Conservation (phyloP, 1,140 invertebrate species). For the Ectropis grisescens region DNA sequence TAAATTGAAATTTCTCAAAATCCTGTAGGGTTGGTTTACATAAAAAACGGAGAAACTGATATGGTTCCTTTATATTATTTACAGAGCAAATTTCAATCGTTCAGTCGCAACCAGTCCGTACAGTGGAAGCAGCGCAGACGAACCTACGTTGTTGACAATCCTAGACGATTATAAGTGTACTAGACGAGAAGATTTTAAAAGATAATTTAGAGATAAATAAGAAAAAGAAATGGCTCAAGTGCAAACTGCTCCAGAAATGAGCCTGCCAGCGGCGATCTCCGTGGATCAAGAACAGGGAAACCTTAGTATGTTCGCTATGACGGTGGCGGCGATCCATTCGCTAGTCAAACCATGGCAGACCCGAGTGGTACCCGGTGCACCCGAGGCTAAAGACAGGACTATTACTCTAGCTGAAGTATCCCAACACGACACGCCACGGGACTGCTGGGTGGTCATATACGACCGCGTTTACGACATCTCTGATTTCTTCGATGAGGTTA, state of each 20-base stretch:
- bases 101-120: slow-evolving; percentile 7
- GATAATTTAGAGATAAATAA: slow-evolving; percentile 7
- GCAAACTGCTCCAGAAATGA: slow-evolving; percentile 40
- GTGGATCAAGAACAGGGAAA: slow-evolving; percentile 37
- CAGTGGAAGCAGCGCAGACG: not conserved
- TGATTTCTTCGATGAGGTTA: slow-evolving; percentile 76
- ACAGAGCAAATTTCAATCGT: slow-evolving; percentile 20
- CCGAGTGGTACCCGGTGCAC: slow-evolving; percentile 27
- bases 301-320: slow-evolving; percentile 48
- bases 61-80: slow-evolving; percentile 30
- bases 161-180: slow-evolving; percentile 2
- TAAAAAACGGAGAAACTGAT: slow-evolving; percentile 22
- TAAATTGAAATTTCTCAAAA: too few relatives aligned
- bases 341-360: slow-evolving; percentile 47
- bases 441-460: slow-evolving; percentile 82
- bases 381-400: slow-evolving; percentile 46
- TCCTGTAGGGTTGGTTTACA: too few relatives aligned
- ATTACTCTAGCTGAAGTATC: slow-evolving; percentile 76
- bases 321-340: slow-evolving; percentile 61
- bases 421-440: slow-evolving; percentile 73
- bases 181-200: slow-evolving; percentile 3
- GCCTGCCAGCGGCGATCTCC: slow-evolving; percentile 27
- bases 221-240: slow-evolving; percentile 43
- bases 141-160: slow-evolving; percentile 11
- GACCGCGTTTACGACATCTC: slow-evolving; percentile 84